Evolutionary conservation across 2,888 invertebrate genomes (phyloP), one percentile per base, ranked within the genome.

Genomic region (Drosophila helvetica): DNA sequence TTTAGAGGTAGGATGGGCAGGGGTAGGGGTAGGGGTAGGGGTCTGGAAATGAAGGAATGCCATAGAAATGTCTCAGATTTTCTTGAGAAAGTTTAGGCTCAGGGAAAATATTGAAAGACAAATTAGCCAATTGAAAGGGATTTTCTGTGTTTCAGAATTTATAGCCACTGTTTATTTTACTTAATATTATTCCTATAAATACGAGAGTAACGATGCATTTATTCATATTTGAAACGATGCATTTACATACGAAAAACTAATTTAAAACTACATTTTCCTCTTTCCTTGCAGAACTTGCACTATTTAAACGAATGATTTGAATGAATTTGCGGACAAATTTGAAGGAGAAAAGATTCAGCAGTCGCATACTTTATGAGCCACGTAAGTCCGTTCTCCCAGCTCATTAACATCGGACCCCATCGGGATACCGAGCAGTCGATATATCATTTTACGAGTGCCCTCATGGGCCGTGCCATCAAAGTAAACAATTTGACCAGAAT

Each of bases 401-500:
- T 70, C 58, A 67, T 72, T 51, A 51, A 52, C 51, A 72, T 52
- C 19, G 22, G 22, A 65, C 10, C 43, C 51, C 27, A 50, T 54
- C 25, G 46, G 55, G 64, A 63, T 68, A 52, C 56, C 27, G 65
- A 54, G 18, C 69, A 66, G 59, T 75, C 79, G 62, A 81, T 84
- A 84, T 78, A 64, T 78, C 54, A 80, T 80, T 84, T 78, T 47
- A 72, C 51, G 67, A 33, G 33, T 33, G 12, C 33, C 33, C 12
- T 12, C 12, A 33, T 33, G 63, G 64, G 79, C 71, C 51, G 55
- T 4, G 22, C 71, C 48, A 66, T 69, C 69, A 71, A 76, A 73
- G 67, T 71, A 76, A 68, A 75, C 66, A 74, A 78, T 70, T 79
- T 75, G 72, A 75, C 75, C 71, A 76, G 80, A 74, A 78, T 74